These are phyloP conservation scores for Bactericera cockerelli DNA, from an alignment of 1,140 invertebrate species.

Conservation along the genomic window DNA sequence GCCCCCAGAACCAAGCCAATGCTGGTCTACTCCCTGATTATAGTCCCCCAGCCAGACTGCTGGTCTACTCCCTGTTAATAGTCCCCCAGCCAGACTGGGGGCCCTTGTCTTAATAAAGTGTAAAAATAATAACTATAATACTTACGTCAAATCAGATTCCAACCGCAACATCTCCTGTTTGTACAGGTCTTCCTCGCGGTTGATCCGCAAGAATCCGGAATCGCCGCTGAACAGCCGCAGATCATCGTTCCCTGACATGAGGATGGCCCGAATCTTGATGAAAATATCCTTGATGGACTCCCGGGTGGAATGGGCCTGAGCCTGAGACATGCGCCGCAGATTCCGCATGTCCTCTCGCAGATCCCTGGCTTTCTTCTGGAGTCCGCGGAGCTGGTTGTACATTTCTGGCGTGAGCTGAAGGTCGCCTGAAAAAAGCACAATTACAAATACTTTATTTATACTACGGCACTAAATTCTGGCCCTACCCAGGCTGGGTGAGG, in stretches of 20 bases:
- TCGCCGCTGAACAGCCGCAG: slow-evolving; percentile 39
- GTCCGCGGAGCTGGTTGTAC: slow-evolving; percentile 63
- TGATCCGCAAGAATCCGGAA: slow-evolving; percentile 47
- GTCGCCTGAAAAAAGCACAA: slow-evolving; percentile 32
- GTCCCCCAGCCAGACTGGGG: too few species aligned
- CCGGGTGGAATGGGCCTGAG: slow-evolving; percentile 75
- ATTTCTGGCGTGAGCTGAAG: slow-evolving; percentile 63
- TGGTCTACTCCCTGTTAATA: too few species aligned
- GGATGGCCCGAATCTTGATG: slow-evolving; percentile 48
- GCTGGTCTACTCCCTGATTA: too few species aligned
- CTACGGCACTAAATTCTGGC: too few species aligned
- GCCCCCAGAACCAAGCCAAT: too few species aligned
- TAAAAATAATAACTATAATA: too few species aligned
- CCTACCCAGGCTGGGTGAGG: too few species aligned
- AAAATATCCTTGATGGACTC: slow-evolving; percentile 83
- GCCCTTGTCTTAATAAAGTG: too few species aligned
- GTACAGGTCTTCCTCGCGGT: slow-evolving; percentile 69
- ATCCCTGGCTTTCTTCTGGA: slow-evolving; percentile 83
- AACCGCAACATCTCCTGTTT: slow-evolving; percentile 77
- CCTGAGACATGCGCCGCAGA: slow-evolving; percentile 71
- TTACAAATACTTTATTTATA: too few species aligned
- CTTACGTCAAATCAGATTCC: slow-evolving; percentile 75
- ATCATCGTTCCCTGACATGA: slow-evolving; percentile 44
- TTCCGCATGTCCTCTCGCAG: slow-evolving; percentile 74
- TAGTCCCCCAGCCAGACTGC: too few species aligned